These are phyloP conservation scores for Agonum fuliginosum DNA, from an alignment of 2,888 invertebrate species.

Conservation along the genomic window DNA sequence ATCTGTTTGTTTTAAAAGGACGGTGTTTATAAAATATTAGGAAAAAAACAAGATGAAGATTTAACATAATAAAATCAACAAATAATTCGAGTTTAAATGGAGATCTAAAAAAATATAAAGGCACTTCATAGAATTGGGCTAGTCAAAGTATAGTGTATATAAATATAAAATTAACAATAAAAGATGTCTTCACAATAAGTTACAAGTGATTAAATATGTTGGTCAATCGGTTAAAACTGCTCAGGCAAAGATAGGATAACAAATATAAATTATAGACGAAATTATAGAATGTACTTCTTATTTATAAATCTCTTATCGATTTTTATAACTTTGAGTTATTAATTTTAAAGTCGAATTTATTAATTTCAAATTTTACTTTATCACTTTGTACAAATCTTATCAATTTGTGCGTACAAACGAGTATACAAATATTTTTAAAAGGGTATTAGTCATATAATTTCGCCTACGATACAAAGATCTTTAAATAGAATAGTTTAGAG, in stretches of 20 bases:
- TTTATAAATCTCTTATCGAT: too few species aligned
- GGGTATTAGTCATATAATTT: conserved; percentile 34
- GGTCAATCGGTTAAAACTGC: conserved; percentile 56
- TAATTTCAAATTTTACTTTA: conserved; percentile 11
- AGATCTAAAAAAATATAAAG: conserved; percentile 59
- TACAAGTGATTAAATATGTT: conserved; percentile 37
- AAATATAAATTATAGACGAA: conserved; percentile 38
- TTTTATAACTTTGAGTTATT: too few species aligned
- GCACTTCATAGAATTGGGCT: conserved; percentile 56
- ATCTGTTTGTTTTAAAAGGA: conserved; percentile 55
- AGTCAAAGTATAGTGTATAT: conserved; percentile 18
- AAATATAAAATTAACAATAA: conserved; percentile 39
- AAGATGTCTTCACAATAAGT: conserved; percentile 27
- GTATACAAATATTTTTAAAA: conserved; percentile 20
- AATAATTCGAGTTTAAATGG: conserved; percentile 50
- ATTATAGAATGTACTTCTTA: conserved; percentile 39
- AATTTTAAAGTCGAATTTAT: neutral
- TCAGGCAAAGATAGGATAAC: conserved; percentile 56
- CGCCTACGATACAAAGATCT: conserved; percentile 13
- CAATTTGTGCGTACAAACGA: conserved; percentile 8
- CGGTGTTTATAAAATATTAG: conserved; percentile 58
- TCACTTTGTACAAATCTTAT: neutral
- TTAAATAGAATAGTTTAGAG: conserved; percentile 52
- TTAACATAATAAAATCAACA: conserved; percentile 54
- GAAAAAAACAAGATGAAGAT: conserved; percentile 1